A percentile compares a stretch with the other conserved stretches of the same genome.
Conservation (phyloP, 2,888 invertebrate species). For the Hololepta plana region DNA sequence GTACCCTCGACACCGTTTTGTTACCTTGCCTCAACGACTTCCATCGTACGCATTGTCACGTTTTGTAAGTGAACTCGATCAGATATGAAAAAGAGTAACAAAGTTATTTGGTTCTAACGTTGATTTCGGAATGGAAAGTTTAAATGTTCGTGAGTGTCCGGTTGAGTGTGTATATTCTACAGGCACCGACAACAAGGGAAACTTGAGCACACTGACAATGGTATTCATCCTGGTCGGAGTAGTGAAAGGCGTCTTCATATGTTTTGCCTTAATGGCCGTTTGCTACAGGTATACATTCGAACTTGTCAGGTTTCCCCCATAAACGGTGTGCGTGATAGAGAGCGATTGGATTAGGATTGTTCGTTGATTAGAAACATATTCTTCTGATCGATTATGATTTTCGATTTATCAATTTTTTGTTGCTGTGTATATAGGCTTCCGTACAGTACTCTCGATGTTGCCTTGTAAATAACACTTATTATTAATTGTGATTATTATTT, state of each 20-base stretch:
- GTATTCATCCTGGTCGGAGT: conserved; percentile 84
- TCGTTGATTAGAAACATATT: conserved; percentile 7
- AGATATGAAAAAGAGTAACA: too few species aligned
- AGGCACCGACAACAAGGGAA: conserved; percentile 60
- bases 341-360: conserved; percentile 6
- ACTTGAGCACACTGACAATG: conserved; percentile 78
- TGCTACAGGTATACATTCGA: conserved; percentile 68
- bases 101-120: too few species aligned
- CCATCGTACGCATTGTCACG: too few species aligned
- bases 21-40: too few species aligned
- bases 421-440: conserved; percentile 27
- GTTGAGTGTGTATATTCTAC: conserved; percentile 24
- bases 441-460: conserved; percentile 19
- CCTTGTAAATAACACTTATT: conserved; percentile 13
- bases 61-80: too few species aligned
- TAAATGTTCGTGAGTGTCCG: conserved; percentile 2
- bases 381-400: conserved; percentile 3
- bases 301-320: not conserved
- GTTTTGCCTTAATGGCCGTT: conserved; percentile 87
- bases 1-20: too few species aligned
- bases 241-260: conserved; percentile 88
- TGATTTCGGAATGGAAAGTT: not conserved
- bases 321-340: conserved; percentile 3
- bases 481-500: conserved; percentile 4
- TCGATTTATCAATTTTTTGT: conserved; percentile 13